Evolutionary conservation across 2,888 invertebrate genomes (phyloP).

Genomic region (Liopterus haemorrhoidalis): DNA sequence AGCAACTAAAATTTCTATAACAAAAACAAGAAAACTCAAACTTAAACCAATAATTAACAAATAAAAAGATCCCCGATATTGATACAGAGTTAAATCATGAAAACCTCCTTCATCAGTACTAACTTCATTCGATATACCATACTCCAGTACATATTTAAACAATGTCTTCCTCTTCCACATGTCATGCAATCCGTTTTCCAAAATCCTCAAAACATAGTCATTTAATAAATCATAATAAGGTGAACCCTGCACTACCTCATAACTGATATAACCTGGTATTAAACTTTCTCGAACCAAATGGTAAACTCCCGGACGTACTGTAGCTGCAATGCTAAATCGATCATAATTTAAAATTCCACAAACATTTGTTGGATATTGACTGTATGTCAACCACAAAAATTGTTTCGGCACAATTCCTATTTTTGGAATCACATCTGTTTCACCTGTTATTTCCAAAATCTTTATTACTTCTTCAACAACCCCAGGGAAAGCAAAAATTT

Average conservation of each 20-base stretch:
- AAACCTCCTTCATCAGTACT: constrained; percentile 6
- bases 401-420: too few relatives aligned
- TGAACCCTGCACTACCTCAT: constrained; percentile 10
- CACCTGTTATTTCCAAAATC: constrained; percentile 5
- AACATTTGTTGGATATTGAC: background rate
- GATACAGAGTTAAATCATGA: constrained; percentile 9
- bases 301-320: background rate
- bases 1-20: background rate
- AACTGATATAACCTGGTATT: constrained; percentile 9
- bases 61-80: constrained; percentile 14
- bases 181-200: constrained; percentile 9
- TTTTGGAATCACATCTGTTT: constrained; percentile 5
- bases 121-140: too few relatives aligned
- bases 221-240: constrained; percentile 13
- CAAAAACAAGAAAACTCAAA: constrained; percentile 8
- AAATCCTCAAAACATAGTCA: constrained; percentile 7
- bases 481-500: background rate
- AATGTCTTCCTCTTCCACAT: constrained; percentile 4
- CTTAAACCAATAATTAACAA: constrained; percentile 6
- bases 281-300: constrained; percentile 3
- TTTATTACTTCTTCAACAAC: constrained; percentile 2
- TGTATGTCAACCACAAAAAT: too few relatives aligned
- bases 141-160: too few relatives aligned
- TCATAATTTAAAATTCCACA: constrained; percentile 3
- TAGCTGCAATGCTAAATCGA: constrained; percentile 1